A percentile compares a stretch with the other conserved stretches of the same genome.
Evolutionary conservation across 1,140 invertebrate species (phyloP).

Genomic region (Venustaconcha ellipsiformis): DNA sequence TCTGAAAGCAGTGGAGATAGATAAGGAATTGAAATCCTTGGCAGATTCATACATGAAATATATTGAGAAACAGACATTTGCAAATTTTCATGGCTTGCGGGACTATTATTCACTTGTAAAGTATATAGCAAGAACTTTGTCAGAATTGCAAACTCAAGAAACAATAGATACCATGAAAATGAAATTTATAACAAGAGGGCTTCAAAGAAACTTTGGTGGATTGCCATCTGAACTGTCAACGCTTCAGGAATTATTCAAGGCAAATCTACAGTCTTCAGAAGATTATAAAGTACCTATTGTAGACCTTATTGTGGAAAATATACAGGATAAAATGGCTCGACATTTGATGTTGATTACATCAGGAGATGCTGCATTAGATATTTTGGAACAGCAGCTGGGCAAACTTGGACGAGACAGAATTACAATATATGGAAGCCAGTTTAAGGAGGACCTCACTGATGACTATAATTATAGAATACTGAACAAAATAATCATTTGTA

Average conservation of each 20-base stretch:
- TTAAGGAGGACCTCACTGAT: conserved; percentile 43
- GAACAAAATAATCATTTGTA: conserved; percentile 36
- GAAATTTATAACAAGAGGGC: conserved; percentile 17
- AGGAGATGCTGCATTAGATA: conserved; percentile 29
- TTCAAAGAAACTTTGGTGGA: conserved; percentile 46
- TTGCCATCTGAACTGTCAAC: conserved; percentile 7
- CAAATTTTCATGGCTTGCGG: conserved; percentile 56
- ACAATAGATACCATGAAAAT: conserved; percentile 11
- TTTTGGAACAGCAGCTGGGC: conserved; percentile 17
- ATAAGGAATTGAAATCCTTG: conserved; percentile 20
- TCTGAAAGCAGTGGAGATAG: neutral
- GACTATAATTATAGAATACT: conserved; percentile 45
- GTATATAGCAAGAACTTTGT: conserved; percentile 16
- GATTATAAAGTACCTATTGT: neutral
- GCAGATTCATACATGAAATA: conserved; percentile 42
- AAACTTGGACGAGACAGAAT: conserved; percentile 1
- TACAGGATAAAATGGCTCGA: conserved; percentile 21
- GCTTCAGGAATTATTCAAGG: conserved; percentile 24
- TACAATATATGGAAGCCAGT: conserved; percentile 42
- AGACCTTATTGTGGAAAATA: conserved; percentile 31
- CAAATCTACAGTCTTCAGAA: conserved; percentile 1
- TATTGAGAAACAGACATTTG: conserved; percentile 16
- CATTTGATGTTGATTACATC: conserved; percentile 30
- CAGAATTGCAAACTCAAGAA: conserved; percentile 7
- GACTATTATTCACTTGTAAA: conserved; percentile 54